Evolutionary conservation across 1,140 invertebrate species (phyloP).

Genomic region (Drosophila trapezifrons): DNA sequence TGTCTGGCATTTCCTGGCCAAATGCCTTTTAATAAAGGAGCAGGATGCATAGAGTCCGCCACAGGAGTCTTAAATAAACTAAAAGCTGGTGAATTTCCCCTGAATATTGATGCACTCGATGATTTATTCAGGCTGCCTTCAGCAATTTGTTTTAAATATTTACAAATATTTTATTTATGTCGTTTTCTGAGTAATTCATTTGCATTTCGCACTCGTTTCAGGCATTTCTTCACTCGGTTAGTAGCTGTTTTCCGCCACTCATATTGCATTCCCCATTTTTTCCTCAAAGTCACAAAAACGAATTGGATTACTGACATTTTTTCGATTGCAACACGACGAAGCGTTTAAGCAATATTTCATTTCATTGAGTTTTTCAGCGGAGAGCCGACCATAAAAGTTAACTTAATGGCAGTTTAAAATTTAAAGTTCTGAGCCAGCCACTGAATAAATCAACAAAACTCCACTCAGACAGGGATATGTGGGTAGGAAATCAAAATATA

Average conservation of each 20-base stretch:
- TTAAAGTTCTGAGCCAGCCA: background rate
- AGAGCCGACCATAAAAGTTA: too few relatives aligned
- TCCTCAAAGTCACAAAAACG: background rate
- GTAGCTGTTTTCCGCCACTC: constrained; percentile 1
- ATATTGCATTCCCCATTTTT: constrained; percentile 2
- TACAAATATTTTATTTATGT: background rate
- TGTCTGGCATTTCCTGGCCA: background rate
- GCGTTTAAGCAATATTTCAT: constrained; percentile 7
- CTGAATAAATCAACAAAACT: constrained; percentile 14
- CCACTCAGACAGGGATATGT: constrained; percentile 5
- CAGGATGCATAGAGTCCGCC: background rate
- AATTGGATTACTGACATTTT: constrained; percentile 1
- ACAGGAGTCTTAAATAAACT: background rate
- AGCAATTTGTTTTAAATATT: background rate
- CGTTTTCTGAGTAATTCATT: background rate
- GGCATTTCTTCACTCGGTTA: background rate
- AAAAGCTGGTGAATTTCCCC: background rate
- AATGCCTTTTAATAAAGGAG: background rate
- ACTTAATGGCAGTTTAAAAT: constrained; percentile 1
- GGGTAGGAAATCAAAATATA: constrained; percentile 15
- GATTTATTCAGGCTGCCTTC: background rate
- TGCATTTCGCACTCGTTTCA: constrained; percentile 25
- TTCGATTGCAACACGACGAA: background rate
- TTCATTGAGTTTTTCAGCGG: constrained; percentile 1
- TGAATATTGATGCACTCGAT: background rate